Evolutionary conservation across 1,140 invertebrate species (phyloP), one percentile per base, ranked within the genome.

Genomic region (Saccostrea cuccullata): DNA sequence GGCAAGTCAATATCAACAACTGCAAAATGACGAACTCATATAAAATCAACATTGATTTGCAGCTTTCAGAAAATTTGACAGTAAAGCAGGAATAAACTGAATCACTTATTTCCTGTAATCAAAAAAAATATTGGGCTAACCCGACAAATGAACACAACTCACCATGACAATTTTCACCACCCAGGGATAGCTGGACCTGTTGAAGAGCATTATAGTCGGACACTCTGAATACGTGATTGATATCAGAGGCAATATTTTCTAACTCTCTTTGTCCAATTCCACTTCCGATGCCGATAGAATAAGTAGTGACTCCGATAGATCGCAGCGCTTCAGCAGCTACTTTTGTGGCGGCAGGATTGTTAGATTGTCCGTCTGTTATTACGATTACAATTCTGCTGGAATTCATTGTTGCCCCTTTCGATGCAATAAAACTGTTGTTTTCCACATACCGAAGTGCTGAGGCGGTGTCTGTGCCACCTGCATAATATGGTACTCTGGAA

Each of bases 341-440:
- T 26, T 82, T 30, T 23, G 73, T 82, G 15, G 26, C 73, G 8
- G 5, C 15, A 0, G 26, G 11, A 36, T 82, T 23, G 17, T 82
- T 82, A 8, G 73, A 82, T 11, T 82, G 26, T 23, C 73, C 73
- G 73, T 82, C 73, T n/a, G 73, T 82, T 15, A 82, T 82, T 47
- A 82, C 73, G 26, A 82, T 82, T 5, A 82, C 73, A 15, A 82
- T 82, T 17, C 26, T 82, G 40, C 20, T 36, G 26, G 73, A 30
- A 6, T 82, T 82, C n/a, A n/a, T 64, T 20, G 17, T 20, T 17
- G 58, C 58, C 8, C 58, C 58, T 82, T 47, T 30, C 13, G 26
- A 36, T 3, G 73, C 20, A 4, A 47, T 82, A 30, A 82, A 82
- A 30, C 73, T 82, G 40, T 82, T 30, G 11, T 30, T n/a, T 8